phyloP scores from a whole-genome alignment of 1,140 invertebrate species.

The Penaeus vannamei region DNA sequence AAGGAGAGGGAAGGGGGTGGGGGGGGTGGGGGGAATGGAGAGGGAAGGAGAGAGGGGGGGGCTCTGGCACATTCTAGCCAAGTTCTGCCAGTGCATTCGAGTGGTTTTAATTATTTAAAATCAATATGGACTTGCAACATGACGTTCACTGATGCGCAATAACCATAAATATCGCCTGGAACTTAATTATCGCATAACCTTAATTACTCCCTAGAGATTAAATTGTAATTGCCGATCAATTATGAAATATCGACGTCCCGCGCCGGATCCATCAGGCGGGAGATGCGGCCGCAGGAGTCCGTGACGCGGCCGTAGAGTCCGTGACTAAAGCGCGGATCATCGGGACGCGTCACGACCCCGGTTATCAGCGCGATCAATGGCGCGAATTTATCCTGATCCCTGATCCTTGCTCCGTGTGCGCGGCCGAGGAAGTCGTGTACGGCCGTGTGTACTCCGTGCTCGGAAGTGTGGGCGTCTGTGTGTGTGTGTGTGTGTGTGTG shows the following conservation, averaged over 20 bases:
- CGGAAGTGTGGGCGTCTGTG: too few species aligned
- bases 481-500: too few species aligned
- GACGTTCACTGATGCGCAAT: conserved; percentile 63
- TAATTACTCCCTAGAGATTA: conserved; percentile 64
- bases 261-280: conserved; percentile 51
- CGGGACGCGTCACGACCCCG: too few species aligned
- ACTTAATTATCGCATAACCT: conserved; percentile 65
- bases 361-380: too few species aligned
- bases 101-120: conserved; percentile 63
- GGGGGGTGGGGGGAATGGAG: too few species aligned
- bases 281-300: conserved; percentile 18
- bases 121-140: conserved; percentile 63
- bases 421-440: too few species aligned
- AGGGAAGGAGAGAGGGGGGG: not conserved
- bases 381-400: too few species aligned
- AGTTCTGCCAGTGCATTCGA: conserved; percentile 36
- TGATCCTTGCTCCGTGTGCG: too few species aligned
- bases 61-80: not conserved
- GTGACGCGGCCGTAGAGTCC: too few species aligned
- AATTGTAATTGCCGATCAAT: conserved; percentile 65
- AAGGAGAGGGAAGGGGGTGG: too few species aligned
- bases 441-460: too few species aligned
- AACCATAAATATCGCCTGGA: conserved; percentile 63
- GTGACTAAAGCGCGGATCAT: too few species aligned
- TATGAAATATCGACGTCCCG: conserved; percentile 57